Conservation (phyloP, 2,888 invertebrate species). For the Dermolepida albohirtum region DNA sequence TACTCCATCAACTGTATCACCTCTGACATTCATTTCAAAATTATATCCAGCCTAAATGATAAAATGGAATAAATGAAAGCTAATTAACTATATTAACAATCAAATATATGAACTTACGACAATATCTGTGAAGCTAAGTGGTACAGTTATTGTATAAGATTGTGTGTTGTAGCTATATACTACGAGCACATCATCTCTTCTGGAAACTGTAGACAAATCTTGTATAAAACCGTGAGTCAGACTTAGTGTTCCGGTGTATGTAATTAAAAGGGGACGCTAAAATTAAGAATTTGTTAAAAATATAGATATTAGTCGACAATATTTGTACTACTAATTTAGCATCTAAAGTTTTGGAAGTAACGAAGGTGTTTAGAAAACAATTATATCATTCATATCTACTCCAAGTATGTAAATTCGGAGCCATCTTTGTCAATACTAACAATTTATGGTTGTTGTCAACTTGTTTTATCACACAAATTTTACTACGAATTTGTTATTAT, state of each 20-base stretch:
- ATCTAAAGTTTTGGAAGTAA: too few species aligned
- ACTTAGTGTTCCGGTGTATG: conserved; percentile 14
- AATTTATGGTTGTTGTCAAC: too few species aligned
- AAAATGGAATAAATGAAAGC: not conserved
- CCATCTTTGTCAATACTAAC: too few species aligned
- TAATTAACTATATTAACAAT: not conserved
- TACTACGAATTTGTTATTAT: too few species aligned
- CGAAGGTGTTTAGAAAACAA: too few species aligned
- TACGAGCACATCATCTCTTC: conserved; percentile 2
- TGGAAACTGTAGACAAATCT: conserved; percentile 4
- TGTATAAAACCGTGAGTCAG: conserved; percentile 8
- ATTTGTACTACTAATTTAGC: too few species aligned
- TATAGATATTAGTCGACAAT: too few species aligned
- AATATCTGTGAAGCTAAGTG: not conserved
- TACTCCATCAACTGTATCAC: conserved; percentile 8
- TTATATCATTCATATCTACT: too few species aligned
- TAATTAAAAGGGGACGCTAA: conserved; percentile 7
- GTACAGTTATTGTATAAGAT: not conserved
- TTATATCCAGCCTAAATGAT: not conserved
- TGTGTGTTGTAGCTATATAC: not conserved
- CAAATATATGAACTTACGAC: conserved; percentile 5
- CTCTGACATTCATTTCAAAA: conserved; percentile 19
- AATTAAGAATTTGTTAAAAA: too few species aligned
- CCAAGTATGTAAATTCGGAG: too few species aligned
- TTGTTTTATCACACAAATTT: too few species aligned